Percentiles rank a stretch among this genome's conserved stretches.
These are phyloP conservation scores for Drosophila gunungcola DNA, from an alignment of 1,140 invertebrate genomes.

Conservation along the genomic window DNA sequence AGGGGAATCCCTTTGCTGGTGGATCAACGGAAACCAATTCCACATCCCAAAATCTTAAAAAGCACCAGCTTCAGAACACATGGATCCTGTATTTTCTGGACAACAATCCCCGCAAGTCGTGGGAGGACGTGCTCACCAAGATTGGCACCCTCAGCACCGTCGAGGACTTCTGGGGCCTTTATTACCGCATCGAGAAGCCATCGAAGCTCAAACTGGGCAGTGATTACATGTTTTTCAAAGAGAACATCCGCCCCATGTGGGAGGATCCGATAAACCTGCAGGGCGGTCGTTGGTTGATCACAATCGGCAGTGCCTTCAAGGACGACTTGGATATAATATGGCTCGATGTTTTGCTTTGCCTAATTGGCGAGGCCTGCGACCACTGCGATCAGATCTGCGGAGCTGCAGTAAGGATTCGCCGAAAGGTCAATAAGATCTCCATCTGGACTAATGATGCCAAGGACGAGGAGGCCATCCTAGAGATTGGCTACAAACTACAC, in stretches of 20 bases:
- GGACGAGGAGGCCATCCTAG: not conserved
- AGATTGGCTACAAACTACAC: not conserved
- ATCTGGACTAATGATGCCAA: not conserved
- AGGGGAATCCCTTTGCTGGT: not conserved
- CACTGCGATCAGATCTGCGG: constrained; percentile 6
- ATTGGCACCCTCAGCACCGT: not conserved
- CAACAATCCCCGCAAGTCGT: not conserved
- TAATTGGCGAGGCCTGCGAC: constrained; percentile 7
- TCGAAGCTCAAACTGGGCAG: not conserved
- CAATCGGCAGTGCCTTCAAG: rapidly evolving
- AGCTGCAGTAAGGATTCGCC: not conserved
- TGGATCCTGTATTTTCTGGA: not conserved
- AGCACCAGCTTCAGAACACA: constrained; percentile 1
- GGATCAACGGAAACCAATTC: no score
- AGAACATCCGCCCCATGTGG: not conserved
- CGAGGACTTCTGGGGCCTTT: not conserved
- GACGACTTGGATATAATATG: not conserved
- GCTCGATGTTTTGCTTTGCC: not conserved
- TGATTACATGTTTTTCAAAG: constrained; percentile 8
- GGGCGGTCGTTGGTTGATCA: not conserved
- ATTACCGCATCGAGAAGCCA: not conserved
- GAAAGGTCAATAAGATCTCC: not conserved
- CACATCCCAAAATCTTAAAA: not conserved
- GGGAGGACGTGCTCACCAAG: not conserved
- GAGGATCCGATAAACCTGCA: not conserved